Evolutionary conservation across 2,113 vertebrate genomes (phyloP), one percentile per base, ranked within the genome.

Genomic region (Rhombomys opimus): DNA sequence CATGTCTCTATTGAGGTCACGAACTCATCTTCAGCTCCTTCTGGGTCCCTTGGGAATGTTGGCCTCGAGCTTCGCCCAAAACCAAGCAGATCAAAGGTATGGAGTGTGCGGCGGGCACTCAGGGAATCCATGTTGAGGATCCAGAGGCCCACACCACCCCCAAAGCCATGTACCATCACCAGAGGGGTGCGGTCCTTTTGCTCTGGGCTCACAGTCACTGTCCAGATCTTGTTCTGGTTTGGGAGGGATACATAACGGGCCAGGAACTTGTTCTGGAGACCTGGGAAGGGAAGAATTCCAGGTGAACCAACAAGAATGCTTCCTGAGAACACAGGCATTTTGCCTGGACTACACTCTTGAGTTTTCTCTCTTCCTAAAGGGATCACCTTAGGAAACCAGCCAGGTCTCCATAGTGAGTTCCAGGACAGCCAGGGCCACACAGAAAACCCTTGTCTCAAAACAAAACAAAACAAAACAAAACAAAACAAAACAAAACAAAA

Each of bases 81-180:
- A 76, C 99, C 99, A 50, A 99, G 98, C 92, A 99, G 99, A 97
- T 99, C 99, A 7, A 99, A 99, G 76, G 99, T 98, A 13, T 98
- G 98, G 80, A 99, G 97, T 0, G 98, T 96, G 85, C 99, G 98
- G 0, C 98, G 98, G 32, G 93, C 77, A 75, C 99, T 99, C 94
- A 99, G 98, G 0, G 98, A 72, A 57, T 99, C 99, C 96, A 99
- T 97, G 96, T 99, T 99, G 94, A 99, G 98, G 97, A 99, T 98
- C 99, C 99, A 99, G 76, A 99, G 98, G 10, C 99, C 99, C 4
- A 99, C 99, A 0, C 99, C 99, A 7, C 99, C 99, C 80, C 99
- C 99, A 61, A 99, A 99, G 50, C 99, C 99, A 3, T 99, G 99
- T 65, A 99, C 98, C 99, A 99, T 99, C 96, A 99, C 99, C 93